These are phyloP conservation scores for Cryptocheilus praepositus DNA, from an alignment of 2,888 invertebrate genomes.

Conservation along the genomic window DNA sequence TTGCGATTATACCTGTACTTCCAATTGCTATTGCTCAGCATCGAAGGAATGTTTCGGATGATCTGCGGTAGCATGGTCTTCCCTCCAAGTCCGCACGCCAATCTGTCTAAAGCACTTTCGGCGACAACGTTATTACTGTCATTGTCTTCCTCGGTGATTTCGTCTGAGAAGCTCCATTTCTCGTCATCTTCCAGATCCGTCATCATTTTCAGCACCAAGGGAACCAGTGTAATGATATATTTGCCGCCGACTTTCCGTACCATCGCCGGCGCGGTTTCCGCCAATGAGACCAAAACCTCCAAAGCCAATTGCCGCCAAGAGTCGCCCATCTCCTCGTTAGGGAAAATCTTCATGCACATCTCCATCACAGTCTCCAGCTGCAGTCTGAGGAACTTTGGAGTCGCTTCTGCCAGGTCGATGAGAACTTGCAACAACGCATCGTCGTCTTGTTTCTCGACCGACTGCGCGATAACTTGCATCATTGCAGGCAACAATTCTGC, in stretches of 20 bases:
- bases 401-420: conserved; percentile 94
- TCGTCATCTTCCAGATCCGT: conserved; percentile 95
- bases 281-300: conserved; percentile 90
- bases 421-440: conserved; percentile 94
- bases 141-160: conserved; percentile 93
- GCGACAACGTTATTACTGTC: conserved; percentile 97
- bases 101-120: conserved; percentile 96
- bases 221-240: conserved; percentile 87
- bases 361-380: conserved; percentile 91
- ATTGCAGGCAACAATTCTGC: conserved; percentile 88
- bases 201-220: conserved; percentile 94
- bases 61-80: conserved; percentile 94
- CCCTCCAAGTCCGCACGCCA: conserved; percentile 98
- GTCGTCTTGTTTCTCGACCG: conserved; percentile 89
- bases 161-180: conserved; percentile 91
- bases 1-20: conserved; percentile 79
- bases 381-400: conserved; percentile 93
- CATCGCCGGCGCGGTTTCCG: conserved; percentile 97
- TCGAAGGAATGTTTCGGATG: conserved; percentile 88
- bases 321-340: conserved; percentile 79
- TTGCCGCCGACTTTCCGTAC: conserved; percentile 93
- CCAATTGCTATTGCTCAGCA: conserved; percentile 91
- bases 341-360: conserved; percentile 87
- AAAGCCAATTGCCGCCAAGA: conserved; percentile 93
- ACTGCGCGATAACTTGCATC: conserved; percentile 86